These are phyloP conservation scores for Plebejus melissa DNA, from an alignment of 2,888 invertebrate species.

Conservation along the genomic window DNA sequence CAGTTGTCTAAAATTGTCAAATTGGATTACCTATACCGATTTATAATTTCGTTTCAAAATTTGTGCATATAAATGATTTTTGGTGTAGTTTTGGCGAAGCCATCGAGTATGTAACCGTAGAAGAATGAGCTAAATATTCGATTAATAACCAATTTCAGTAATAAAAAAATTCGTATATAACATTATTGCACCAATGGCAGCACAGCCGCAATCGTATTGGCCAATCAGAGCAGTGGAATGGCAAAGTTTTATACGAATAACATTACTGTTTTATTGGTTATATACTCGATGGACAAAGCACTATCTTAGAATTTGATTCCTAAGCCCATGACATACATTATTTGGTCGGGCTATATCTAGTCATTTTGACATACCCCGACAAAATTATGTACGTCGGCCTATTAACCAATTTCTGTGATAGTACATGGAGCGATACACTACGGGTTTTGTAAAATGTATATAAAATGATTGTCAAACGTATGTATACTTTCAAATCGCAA, in stretches of 20 bases:
- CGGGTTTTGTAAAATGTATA: conserved; percentile 25
- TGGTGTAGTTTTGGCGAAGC: conserved; percentile 16
- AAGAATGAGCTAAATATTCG: not conserved
- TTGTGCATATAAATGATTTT: conserved; percentile 23
- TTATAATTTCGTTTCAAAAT: conserved; percentile 24
- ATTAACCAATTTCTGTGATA: not conserved
- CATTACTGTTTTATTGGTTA: not conserved
- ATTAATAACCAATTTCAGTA: not conserved
- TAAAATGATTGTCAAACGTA: conserved; percentile 10
- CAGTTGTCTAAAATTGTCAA: conserved; percentile 23
- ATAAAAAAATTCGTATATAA: too few relatives aligned
- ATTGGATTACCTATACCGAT: conserved; percentile 19
- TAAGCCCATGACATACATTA: not conserved
- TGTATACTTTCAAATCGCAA: conserved; percentile 9
- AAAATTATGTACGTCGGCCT: not conserved
- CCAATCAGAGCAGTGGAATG: too few relatives aligned
- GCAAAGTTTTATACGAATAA: too few relatives aligned
- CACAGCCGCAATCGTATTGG: too few relatives aligned
- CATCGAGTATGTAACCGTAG: not conserved
- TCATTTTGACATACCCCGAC: not conserved
- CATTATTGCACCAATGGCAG: too few relatives aligned
- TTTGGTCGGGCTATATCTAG: not conserved
- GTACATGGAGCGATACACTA: conserved; percentile 10
- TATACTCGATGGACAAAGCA: not conserved
- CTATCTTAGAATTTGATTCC: not conserved